A percentile compares a stretch with the other conserved stretches of the same genome.
Conservation (phyloP, 1,140 invertebrate species). For the Capitella teleta region DNA sequence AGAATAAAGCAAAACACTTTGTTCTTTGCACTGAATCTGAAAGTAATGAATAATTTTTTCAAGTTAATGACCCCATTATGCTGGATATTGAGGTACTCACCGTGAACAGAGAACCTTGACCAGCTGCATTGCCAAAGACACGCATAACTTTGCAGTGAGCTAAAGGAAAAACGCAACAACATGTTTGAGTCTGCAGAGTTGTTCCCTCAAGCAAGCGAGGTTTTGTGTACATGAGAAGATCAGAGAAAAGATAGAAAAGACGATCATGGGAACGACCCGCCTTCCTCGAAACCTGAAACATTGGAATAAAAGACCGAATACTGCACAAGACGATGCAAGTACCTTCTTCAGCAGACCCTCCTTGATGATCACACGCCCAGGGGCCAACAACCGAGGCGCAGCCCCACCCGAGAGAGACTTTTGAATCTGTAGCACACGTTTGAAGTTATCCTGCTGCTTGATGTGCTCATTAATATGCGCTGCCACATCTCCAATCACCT, state of each 20-base stretch:
- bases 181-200: slow-evolving; percentile 21
- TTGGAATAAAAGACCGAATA: background rate
- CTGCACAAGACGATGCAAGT: background rate
- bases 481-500: slow-evolving; percentile 56
- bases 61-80: too few species aligned
- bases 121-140: slow-evolving; percentile 27
- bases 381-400: slow-evolving; percentile 55
- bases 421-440: slow-evolving; percentile 57
- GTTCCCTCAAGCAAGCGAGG: slow-evolving; percentile 29
- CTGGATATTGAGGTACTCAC: slow-evolving; percentile 3
- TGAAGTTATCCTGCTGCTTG: slow-evolving; percentile 58
- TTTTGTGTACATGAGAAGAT: slow-evolving; percentile 42
- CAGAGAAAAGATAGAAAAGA: slow-evolving; percentile 43
- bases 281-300: slow-evolving; percentile 38
- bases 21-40: too few species aligned
- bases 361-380: slow-evolving; percentile 56
- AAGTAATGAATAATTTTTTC: too few species aligned
- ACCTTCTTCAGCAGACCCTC: slow-evolving; percentile 58
- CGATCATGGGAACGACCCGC: slow-evolving; percentile 32
- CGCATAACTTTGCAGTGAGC: slow-evolving; percentile 33
- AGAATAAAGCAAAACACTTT: too few species aligned
- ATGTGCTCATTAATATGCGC: slow-evolving; percentile 59
- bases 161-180: slow-evolving; percentile 39
- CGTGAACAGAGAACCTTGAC: slow-evolving; percentile 6
- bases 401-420: slow-evolving; percentile 46